A percentile compares a stretch with the other conserved stretches of the same genome.
These are phyloP conservation scores for Criorhina ranunculi DNA, from an alignment of 2,888 invertebrate genomes.

Conservation along the genomic window DNA sequence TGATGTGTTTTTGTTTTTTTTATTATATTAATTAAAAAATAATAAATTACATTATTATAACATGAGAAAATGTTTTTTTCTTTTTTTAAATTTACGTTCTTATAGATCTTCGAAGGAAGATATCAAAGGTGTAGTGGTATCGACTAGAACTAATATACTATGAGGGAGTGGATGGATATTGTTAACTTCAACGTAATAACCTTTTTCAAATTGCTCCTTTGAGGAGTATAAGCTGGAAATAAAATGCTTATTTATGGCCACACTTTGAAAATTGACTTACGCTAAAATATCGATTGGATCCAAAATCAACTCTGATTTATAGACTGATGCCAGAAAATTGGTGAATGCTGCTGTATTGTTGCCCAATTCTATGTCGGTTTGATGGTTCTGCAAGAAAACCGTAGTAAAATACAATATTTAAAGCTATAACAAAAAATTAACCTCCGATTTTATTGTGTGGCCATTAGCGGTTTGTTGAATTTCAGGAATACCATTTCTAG, in stretches of 20 bases:
- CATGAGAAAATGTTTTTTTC: constrained; percentile 5
- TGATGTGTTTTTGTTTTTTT: constrained; percentile 43
- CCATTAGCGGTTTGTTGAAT: constrained; percentile 57
- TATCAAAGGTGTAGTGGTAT: constrained; percentile 87
- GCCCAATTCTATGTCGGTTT: constrained; percentile 80
- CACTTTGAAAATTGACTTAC: constrained; percentile 81
- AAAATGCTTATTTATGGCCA: constrained; percentile 7
- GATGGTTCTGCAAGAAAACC: constrained; percentile 55
- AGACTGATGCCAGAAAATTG: constrained; percentile 84
- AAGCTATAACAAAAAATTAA: neutral
- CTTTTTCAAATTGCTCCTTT: constrained; percentile 85
- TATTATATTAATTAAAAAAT: constrained; percentile 63
- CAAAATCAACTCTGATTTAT: constrained; percentile 84
- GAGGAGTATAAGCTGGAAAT: constrained; percentile 86
- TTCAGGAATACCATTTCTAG: constrained; percentile 84
- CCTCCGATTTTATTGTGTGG: constrained; percentile 48
- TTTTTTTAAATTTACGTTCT: neutral
- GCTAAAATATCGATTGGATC: constrained; percentile 86
- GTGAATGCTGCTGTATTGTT: constrained; percentile 84
- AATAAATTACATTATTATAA: constrained; percentile 74
- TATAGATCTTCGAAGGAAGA: constrained; percentile 80
- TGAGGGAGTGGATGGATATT: constrained; percentile 86
- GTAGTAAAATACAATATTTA: neutral
- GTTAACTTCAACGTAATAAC: constrained; percentile 86
- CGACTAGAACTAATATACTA: constrained; percentile 87